Percentiles rank a stretch among this genome's conserved stretches.
These are phyloP conservation scores for Eupithecia exiguata DNA, from an alignment of 2,888 invertebrate species.

Conservation along the genomic window DNA sequence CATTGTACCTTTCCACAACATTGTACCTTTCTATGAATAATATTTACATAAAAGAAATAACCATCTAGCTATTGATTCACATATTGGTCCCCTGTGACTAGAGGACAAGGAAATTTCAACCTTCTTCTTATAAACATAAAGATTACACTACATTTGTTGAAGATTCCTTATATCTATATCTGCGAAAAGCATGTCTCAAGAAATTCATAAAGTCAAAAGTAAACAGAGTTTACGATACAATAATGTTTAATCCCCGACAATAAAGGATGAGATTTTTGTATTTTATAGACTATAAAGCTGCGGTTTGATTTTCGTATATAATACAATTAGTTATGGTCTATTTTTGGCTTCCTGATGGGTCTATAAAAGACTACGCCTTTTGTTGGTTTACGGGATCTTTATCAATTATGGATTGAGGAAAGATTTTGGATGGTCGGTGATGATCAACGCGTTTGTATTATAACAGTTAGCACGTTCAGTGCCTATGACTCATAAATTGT, in stretches of 20 bases:
- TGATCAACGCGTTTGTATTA: neutral
- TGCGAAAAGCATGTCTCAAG: conserved; percentile 18
- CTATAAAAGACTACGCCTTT: neutral
- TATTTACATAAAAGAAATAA: conserved; percentile 16
- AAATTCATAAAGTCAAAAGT: conserved; percentile 41
- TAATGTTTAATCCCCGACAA: conserved; percentile 56
- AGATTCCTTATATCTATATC: neutral
- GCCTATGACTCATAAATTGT: neutral
- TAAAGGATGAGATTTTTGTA: conserved; percentile 56
- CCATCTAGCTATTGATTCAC: conserved; percentile 16
- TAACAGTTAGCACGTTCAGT: neutral
- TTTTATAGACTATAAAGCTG: conserved; percentile 56
- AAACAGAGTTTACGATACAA: conserved; percentile 55
- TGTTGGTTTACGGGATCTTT: neutral
- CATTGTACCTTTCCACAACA: neutral
- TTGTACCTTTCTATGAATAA: conserved; percentile 18
- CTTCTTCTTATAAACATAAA: neutral
- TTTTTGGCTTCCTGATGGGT: conserved; percentile 2
- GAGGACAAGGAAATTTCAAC: neutral
- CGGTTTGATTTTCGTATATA: conserved; percentile 34
- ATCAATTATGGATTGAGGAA: neutral
- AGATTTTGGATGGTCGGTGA: neutral
- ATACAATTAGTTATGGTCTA: conserved; percentile 34
- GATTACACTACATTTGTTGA: neutral
- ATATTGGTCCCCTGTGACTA: neutral